Evolutionary conservation across 2,888 invertebrate genomes (phyloP), one percentile per base, ranked within the genome.

Genomic region (Halictus ligatus): DNA sequence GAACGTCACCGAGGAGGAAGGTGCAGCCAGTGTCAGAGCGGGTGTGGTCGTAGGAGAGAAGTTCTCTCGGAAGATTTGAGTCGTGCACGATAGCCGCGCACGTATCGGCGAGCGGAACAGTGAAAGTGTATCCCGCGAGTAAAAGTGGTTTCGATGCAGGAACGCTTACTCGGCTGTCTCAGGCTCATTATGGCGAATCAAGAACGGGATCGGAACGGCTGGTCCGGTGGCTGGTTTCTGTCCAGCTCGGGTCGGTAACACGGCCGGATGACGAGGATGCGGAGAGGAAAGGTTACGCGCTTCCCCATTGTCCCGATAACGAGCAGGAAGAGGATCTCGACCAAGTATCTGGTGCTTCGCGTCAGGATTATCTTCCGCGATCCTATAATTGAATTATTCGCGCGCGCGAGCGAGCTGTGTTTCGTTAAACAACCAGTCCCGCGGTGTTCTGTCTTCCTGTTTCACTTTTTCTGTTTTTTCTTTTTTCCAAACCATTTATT

Each of bases 61-160:
- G 85, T 50, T n/a, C 69, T 75, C 80, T 85, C 89, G 88, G 83
- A 85, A 89, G 91, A 92, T 89, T 78, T 85, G 87, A 91, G 91
- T 90, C 87, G 84, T 83, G 80, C 87, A 77, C 84, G 87, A 88
- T 89, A 88, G 89, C 86, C 87, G 29, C 64, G 87, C 82, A 85
- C 86, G 92, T 88, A 91, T 92, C 92, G 88, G 86, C 89, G 88
- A 93, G 92, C 93, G 92, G 92, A 94, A 92, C 93, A 94, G 94
- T 94, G 94, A 94, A 94, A 94, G 94, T 94, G 88, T 90, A 92
- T 92, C 90, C 78, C 88, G 89, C 88, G 89, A 88, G 94, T 94
- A 94, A 94, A 94, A 94, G 94, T 94, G 87, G 93, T 93, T 92
- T 92, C 88, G 76, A 78, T 85, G 85, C 77, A 89, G 88, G 90